Evolutionary conservation across 2,888 invertebrate genomes (phyloP), one percentile per base, ranked within the genome.

Genomic region (Pachymerium ferrugineum): DNA sequence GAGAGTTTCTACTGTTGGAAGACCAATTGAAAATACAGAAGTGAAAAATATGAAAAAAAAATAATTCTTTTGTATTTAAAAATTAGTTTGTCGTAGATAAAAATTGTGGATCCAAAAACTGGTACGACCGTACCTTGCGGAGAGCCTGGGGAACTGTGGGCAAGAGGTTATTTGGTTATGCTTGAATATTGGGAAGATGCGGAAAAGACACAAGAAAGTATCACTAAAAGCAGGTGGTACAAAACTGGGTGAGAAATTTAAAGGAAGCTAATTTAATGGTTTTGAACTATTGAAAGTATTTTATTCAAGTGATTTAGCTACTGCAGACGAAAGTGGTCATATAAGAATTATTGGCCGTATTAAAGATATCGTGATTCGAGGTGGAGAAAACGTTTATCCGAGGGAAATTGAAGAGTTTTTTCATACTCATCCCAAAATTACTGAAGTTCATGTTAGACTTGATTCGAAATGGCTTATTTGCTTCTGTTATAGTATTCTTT

Each of bases 111-210:
- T 76, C 74, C 79, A 3, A 25, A 72, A 4, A 4, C 22, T 3
- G 82, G 81, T 4, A 80, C 85, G 0, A 82, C 87, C 2, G 90
- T 93, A 0, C 90, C 91, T 0, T 84, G 88, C 71, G 92, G 90
- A 0, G 83, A 83, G 14, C 83, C 88, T 0, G 95, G 95, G 0
- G 93, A 95, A 82, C 83, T 94, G 70, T 87, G 88, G 80, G 84
- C 89, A 0, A 85, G 92, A 29, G 92, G 93, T 0, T 93, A 92
- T 82, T 83, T 82, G 75, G 88, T 84, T n/a, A 94, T 95, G 91
- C 83, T 89, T 69, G 86, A 88, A 29, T 96, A 96, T 83, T 94
- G 90, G 89, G 86, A 86, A 14, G 92, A 94, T 76, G 87, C 88
- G 1, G 87, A 87, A 75, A 91, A 89, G 81, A 94, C 94, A 0